Evolutionary conservation across 2,797 vertebrate species (phyloP).

Genomic region (Lagocephalus sceleratus): DNA sequence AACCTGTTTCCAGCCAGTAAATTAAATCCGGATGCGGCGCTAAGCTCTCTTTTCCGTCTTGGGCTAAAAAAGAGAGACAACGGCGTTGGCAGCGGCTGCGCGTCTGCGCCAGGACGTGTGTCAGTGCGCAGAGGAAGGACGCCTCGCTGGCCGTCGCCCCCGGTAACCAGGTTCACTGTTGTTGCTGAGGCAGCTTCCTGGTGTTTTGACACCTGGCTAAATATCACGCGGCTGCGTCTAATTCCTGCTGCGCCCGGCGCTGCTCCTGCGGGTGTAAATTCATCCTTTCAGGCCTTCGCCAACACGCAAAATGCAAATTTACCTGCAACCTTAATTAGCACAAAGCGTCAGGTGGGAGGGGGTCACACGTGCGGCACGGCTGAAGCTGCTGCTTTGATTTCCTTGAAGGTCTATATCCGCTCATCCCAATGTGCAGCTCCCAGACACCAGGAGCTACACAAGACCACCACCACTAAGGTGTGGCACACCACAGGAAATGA

Average conservation of each 20-base stretch:
- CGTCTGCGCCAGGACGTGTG: neutral
- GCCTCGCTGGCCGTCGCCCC: slow-evolving; percentile 24
- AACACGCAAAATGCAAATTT: slow-evolving; percentile 65
- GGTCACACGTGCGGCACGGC: slow-evolving; percentile 50
- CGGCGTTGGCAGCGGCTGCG: slow-evolving; percentile 10
- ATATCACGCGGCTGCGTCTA: slow-evolving; percentile 46
- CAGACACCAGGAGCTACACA: no score
- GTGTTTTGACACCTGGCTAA: slow-evolving; percentile 63
- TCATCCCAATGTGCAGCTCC: no score
- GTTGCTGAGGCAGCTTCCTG: slow-evolving; percentile 28
- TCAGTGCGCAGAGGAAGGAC: slow-evolving; percentile 15
- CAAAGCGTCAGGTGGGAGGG: slow-evolving; percentile 57
- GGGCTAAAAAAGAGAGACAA: slow-evolving; percentile 22
- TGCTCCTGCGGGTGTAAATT: slow-evolving; percentile 59
- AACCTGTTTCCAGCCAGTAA: slow-evolving; percentile 4
- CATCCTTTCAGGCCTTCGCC: slow-evolving; percentile 48
- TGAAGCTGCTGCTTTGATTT: slow-evolving; percentile 74
- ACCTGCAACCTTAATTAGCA: slow-evolving; percentile 63
- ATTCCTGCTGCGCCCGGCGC: slow-evolving; percentile 42
- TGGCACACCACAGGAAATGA: no score
- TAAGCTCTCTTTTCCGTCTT: slow-evolving; percentile 18
- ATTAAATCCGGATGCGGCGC: slow-evolving; percentile 1
- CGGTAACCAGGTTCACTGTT: slow-evolving; percentile 33
- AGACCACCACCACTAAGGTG: no score
- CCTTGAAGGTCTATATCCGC: slow-evolving; percentile 52